Conservation (phyloP, 2,888 invertebrate genomes). For the Aporophyla lueneburgensis region DNA sequence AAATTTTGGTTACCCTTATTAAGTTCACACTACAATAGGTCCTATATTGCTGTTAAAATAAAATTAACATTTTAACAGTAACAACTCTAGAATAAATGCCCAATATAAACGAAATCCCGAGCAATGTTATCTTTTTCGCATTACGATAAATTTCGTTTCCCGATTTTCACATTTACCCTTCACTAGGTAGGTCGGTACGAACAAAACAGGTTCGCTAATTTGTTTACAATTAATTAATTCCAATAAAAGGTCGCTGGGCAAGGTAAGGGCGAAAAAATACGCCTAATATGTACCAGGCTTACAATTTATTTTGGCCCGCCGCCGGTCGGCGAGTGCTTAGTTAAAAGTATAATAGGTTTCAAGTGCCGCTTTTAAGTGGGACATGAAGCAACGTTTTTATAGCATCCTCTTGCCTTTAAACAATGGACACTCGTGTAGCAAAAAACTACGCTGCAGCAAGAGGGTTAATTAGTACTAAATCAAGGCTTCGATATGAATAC, state of each 20-base stretch:
- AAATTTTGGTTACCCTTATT: slow-evolving; percentile 19
- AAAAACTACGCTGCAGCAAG: slow-evolving; percentile 62
- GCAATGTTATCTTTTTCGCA: slow-evolving; percentile 65
- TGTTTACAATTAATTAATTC: slow-evolving; percentile 79
- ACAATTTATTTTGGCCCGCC: slow-evolving; percentile 75
- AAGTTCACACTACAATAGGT: slow-evolving; percentile 20
- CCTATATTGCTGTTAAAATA: slow-evolving; percentile 27
- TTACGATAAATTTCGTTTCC: slow-evolving; percentile 61
- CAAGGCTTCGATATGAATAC: slow-evolving; percentile 65
- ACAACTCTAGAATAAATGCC: slow-evolving; percentile 29
- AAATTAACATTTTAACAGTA: slow-evolving; percentile 36
- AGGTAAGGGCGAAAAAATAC: slow-evolving; percentile 67
- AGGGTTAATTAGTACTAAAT: slow-evolving; percentile 77
- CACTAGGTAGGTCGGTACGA: slow-evolving; percentile 45
- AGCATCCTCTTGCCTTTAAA: slow-evolving; percentile 72
- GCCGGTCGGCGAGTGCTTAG: slow-evolving; percentile 74
- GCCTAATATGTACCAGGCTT: slow-evolving; percentile 71
- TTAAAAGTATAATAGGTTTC: slow-evolving; percentile 86
- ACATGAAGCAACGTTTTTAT: slow-evolving; percentile 78
- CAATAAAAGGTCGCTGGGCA: slow-evolving; percentile 66
- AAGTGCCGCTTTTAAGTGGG: slow-evolving; percentile 81
- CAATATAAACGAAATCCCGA: slow-evolving; percentile 60
- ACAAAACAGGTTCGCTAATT: slow-evolving; percentile 73
- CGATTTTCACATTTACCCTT: slow-evolving; percentile 51
- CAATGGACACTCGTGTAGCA: slow-evolving; percentile 72